Evolutionary conservation across 2,888 invertebrate species (phyloP).

Genomic region (Meghimatium bilineatum): DNA sequence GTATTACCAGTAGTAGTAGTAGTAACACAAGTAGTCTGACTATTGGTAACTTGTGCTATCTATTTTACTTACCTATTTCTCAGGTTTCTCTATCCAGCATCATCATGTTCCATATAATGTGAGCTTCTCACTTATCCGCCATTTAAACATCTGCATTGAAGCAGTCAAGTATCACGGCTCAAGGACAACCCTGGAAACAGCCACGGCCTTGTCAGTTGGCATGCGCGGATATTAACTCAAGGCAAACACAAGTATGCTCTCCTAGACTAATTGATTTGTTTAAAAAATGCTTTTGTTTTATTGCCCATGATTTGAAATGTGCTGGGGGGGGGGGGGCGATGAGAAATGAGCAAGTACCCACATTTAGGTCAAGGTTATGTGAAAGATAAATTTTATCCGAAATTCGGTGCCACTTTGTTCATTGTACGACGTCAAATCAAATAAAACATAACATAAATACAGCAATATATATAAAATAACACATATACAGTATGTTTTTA

Average conservation of each 20-base stretch:
- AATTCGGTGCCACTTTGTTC: no score
- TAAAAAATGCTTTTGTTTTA: conserved; percentile 24
- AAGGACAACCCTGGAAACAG: conserved; percentile 23
- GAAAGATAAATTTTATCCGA: background rate
- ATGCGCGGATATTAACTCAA: conserved; percentile 16
- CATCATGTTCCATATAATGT: background rate
- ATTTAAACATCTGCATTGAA: conserved; percentile 10
- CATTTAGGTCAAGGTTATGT: background rate
- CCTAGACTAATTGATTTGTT: conserved; percentile 32
- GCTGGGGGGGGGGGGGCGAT: no score
- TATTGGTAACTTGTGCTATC: no score
- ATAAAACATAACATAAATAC: no score
- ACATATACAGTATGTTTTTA: no score
- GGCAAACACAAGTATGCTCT: conserved; percentile 29
- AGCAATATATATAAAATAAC: no score
- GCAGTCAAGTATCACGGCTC: background rate
- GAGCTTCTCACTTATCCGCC: background rate
- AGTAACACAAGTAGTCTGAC: no score
- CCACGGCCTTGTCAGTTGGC: background rate
- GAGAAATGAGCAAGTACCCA: no score
- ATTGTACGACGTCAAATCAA: no score
- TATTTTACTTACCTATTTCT: background rate
- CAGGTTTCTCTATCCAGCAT: background rate
- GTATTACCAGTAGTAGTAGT: no score
- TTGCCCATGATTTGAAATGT: background rate